These are phyloP conservation scores for Polypedilum pembai DNA, from an alignment of 1,140 invertebrate genomes.

Conservation along the genomic window DNA sequence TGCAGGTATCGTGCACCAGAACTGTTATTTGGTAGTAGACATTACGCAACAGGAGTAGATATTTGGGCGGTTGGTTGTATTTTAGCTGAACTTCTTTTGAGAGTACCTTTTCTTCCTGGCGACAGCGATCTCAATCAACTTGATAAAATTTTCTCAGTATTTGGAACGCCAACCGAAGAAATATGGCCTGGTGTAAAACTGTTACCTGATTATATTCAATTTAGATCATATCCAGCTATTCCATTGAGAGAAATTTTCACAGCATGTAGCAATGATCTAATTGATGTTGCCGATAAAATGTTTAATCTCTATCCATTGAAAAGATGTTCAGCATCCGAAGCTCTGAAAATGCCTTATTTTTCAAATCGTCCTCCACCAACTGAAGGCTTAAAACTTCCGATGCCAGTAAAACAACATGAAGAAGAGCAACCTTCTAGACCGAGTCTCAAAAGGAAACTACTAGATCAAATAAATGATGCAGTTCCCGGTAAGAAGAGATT, in stretches of 20 bases:
- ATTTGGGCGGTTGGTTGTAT: slow-evolving; percentile 99
- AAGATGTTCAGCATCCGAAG: slow-evolving; percentile 72
- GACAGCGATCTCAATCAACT: slow-evolving; percentile 96
- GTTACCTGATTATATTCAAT: slow-evolving; percentile 88
- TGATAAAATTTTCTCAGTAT: slow-evolving; percentile 85
- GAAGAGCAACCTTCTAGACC: background rate
- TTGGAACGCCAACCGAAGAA: slow-evolving; percentile 85
- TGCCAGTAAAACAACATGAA: slow-evolving; percentile 49
- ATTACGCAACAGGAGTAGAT: slow-evolving; percentile 89
- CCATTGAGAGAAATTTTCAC: slow-evolving; percentile 90
- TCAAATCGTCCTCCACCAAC: slow-evolving; percentile 85
- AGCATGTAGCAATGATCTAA: slow-evolving; percentile 87
- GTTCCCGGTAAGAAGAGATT: slow-evolving; percentile 2
- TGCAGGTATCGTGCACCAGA: slow-evolving; percentile 93
- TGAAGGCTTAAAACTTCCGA: slow-evolving; percentile 67
- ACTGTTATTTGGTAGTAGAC: slow-evolving; percentile 87
- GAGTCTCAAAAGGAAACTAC: background rate
- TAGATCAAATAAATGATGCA: background rate
- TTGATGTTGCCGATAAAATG: slow-evolving; percentile 72
- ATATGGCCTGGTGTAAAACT: slow-evolving; percentile 83
- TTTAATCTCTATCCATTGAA: slow-evolving; percentile 78
- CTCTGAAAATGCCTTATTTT: slow-evolving; percentile 76
- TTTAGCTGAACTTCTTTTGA: slow-evolving; percentile 84
- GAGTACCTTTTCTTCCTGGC: slow-evolving; percentile 90
- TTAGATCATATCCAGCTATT: slow-evolving; percentile 77